Evolutionary conservation across 2,888 invertebrate species (phyloP).

Genomic region (Protonemura montana): DNA sequence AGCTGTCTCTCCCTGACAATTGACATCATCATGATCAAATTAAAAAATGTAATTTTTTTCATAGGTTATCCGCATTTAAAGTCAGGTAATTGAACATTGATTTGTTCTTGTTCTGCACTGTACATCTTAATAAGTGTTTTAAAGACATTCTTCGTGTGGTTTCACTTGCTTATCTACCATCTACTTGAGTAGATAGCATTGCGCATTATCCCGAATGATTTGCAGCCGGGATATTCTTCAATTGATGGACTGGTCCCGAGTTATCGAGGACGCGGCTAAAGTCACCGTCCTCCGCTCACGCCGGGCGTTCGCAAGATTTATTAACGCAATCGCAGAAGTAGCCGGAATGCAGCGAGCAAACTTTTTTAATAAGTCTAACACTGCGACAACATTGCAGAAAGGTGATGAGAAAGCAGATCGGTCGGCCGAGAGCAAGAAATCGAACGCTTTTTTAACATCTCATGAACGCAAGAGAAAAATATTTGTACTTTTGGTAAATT

Average conservation of each 20-base stretch:
- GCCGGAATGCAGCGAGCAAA: slow-evolving; percentile 8
- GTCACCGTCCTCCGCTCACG: background rate
- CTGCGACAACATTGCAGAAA: background rate
- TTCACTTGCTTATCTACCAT: background rate
- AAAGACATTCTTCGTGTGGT: background rate
- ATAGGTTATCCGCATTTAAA: no score
- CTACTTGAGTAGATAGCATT: background rate
- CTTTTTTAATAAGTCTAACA: slow-evolving; percentile 23
- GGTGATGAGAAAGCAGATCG: background rate
- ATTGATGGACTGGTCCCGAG: slow-evolving; percentile 7
- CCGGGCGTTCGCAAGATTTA: background rate
- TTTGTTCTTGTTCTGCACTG: no score
- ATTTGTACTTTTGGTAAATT: no score
- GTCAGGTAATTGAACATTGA: no score
- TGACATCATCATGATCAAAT: no score
- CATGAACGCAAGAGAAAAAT: no score
- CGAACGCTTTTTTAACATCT: no score
- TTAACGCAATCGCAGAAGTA: slow-evolving; percentile 25
- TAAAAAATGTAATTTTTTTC: no score
- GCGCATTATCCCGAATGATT: slow-evolving; percentile 4
- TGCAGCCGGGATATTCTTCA: background rate
- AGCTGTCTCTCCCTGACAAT: no score
- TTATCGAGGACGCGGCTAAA: slow-evolving; percentile 25
- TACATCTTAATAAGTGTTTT: background rate
- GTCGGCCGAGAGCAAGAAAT: no score